These are phyloP conservation scores for Lepidocyrtoides sp. DNA, from an alignment of 2,888 invertebrate species.

Conservation along the genomic window DNA sequence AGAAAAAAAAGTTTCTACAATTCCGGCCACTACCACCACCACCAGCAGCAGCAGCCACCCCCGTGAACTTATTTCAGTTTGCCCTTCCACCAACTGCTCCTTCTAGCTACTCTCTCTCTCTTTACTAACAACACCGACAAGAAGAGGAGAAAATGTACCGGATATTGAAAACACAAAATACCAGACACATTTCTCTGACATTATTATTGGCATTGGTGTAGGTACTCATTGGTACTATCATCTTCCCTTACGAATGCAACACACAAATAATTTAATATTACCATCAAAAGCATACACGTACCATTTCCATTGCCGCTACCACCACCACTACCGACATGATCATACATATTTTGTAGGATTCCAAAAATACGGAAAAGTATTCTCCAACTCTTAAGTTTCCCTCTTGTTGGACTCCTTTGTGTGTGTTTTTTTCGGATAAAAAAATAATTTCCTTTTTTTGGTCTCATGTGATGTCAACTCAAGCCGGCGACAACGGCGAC, in stretches of 20 bases:
- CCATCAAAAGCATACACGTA: slow-evolving; percentile 47
- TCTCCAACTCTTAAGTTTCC: slow-evolving; percentile 13
- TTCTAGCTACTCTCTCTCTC: background rate
- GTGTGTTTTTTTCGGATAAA: slow-evolving; percentile 41
- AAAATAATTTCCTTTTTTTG: slow-evolving; percentile 71
- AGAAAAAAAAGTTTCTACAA: slow-evolving; percentile 38
- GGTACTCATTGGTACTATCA: slow-evolving; percentile 33
- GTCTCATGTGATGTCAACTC: slow-evolving; percentile 72
- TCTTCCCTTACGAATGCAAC: slow-evolving; percentile 41
- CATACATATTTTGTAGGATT: slow-evolving; percentile 64
- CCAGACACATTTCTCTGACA: slow-evolving; percentile 70
- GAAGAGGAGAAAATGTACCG: slow-evolving; percentile 60
- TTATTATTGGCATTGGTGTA: slow-evolving; percentile 53
- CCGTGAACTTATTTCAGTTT: slow-evolving; percentile 10
- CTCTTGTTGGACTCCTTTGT: slow-evolving; percentile 6
- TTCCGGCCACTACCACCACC: background rate
- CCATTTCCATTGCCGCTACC: no score
- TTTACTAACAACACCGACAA: background rate
- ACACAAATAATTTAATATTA: slow-evolving; percentile 60
- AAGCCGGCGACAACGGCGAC: slow-evolving; percentile 65
- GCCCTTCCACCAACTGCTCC: background rate
- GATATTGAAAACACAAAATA: slow-evolving; percentile 75
- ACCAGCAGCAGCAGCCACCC: background rate
- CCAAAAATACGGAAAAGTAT: slow-evolving; percentile 70
- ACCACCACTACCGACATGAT: slow-evolving; percentile 11